phyloP scores from a whole-genome alignment of 1,140 invertebrate species.

The Brachionus calyciflorus region DNA sequence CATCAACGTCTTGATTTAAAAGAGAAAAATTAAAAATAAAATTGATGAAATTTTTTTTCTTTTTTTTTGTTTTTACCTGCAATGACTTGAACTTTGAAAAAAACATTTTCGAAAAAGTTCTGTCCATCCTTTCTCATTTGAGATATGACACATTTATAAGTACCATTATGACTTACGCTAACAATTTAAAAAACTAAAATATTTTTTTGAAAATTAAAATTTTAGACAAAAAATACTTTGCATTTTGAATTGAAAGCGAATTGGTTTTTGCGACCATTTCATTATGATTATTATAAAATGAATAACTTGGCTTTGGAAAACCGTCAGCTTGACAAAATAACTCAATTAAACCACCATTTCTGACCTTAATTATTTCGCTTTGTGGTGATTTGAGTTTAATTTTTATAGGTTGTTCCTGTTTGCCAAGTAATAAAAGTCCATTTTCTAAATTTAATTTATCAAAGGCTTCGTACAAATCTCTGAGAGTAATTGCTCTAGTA shows the following conservation, averaged over 20 bases:
- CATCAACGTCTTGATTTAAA: background rate
- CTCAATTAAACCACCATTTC: background rate
- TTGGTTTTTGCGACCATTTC: background rate
- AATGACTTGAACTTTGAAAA: constrained; percentile 6
- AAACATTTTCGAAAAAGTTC: background rate
- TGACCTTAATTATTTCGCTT: background rate
- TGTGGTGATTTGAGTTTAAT: background rate
- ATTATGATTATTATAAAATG: constrained; percentile 20
- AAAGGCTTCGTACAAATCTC: constrained; percentile 15
- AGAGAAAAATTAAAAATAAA: too few relatives aligned
- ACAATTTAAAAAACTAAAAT: background rate
- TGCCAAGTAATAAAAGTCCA: constrained; percentile 1
- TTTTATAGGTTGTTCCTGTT: background rate
- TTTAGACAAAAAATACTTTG: background rate
- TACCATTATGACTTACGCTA: background rate
- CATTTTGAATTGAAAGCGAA: constrained; percentile 1
- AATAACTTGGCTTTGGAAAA: constrained; percentile 17
- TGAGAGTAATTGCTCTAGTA: background rate
- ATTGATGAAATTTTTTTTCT: background rate
- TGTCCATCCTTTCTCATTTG: background rate
- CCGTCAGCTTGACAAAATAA: constrained; percentile 1
- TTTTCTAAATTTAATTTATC: constrained; percentile 12
- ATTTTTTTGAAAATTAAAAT: background rate
- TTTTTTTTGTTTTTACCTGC: background rate
- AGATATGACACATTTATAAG: constrained; percentile 31